These are phyloP conservation scores for Echeneis naucrates DNA, from an alignment of 2,797 vertebrate genomes.

Conservation along the genomic window DNA sequence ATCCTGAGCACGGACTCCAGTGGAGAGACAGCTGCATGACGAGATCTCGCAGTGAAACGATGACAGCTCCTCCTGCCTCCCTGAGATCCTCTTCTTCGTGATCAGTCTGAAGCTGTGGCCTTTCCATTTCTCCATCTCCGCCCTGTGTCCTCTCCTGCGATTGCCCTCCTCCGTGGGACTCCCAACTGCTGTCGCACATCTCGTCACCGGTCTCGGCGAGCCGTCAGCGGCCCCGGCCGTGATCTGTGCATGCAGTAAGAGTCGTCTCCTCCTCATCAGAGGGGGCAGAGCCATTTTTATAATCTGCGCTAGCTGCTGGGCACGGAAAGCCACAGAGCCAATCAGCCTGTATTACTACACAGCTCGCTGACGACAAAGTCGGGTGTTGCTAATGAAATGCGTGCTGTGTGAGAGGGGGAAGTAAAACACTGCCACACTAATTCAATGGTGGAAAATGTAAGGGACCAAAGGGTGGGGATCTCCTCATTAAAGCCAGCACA, in stretches of 20 bases:
- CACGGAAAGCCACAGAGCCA: constrained; percentile 40
- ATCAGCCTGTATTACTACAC: constrained; percentile 56
- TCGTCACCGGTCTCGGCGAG: constrained; percentile 1
- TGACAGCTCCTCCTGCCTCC: constrained; percentile 53
- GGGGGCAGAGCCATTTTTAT: constrained; percentile 61
- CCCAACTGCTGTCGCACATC: constrained; percentile 30
- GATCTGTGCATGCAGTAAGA: constrained; percentile 18
- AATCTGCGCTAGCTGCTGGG: constrained; percentile 61
- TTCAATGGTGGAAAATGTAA: constrained; percentile 1
- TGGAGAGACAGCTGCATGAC: constrained; percentile 69
- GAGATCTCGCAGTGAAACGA: constrained; percentile 68
- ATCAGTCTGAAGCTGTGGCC: constrained; percentile 47
- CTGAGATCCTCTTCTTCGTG: constrained; percentile 41
- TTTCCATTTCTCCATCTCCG: background rate
- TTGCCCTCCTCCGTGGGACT: constrained; percentile 19
- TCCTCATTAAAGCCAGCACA: background rate
- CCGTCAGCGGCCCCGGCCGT: constrained; percentile 11
- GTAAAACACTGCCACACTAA: constrained; percentile 14
- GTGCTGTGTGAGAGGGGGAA: constrained; percentile 18
- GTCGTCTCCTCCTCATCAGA: constrained; percentile 26
- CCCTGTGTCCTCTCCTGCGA: constrained; percentile 11
- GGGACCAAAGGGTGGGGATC: background rate
- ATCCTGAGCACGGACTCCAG: constrained; percentile 59
- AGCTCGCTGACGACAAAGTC: constrained; percentile 50
- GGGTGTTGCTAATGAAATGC: constrained; percentile 55